Evolutionary conservation across 1,140 invertebrate genomes (phyloP).

Genomic region (Bombus vancouverensis): DNA sequence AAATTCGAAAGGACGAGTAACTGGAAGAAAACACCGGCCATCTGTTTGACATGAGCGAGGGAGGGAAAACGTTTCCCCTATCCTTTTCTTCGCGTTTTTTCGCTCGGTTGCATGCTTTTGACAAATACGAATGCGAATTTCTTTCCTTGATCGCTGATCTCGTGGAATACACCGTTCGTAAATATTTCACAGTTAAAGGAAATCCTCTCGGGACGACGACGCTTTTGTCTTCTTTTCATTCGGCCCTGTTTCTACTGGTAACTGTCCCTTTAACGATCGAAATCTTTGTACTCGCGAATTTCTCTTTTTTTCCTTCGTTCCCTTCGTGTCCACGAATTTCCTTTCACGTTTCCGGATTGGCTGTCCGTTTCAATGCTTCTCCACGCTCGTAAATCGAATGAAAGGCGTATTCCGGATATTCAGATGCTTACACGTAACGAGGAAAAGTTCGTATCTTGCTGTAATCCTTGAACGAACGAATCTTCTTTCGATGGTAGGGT

Average conservation of each 20-base stretch:
- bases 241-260: neutral
- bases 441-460: neutral
- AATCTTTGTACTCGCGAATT: neutral
- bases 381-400: neutral
- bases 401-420: neutral
- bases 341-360: neutral
- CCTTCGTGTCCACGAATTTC: neutral
- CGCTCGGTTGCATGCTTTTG: conserved; percentile 50
- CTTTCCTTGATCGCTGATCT: conserved; percentile 23
- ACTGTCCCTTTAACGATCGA: neutral
- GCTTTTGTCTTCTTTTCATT: neutral
- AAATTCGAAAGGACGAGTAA: conserved; percentile 42
- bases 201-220: neutral
- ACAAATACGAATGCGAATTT: conserved; percentile 64
- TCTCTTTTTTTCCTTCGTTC: neutral
- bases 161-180: conserved; percentile 37
- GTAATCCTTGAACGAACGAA: neutral
- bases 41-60: conserved; percentile 39
- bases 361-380: neutral
- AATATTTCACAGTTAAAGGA: conserved; percentile 48
- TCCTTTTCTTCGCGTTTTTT: conserved; percentile 29
- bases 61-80: conserved; percentile 39
- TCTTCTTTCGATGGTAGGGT: neutral
- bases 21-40: conserved; percentile 53
- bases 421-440: neutral